Percentiles rank a stretch among this genome's conserved stretches.
phyloP scores from a whole-genome alignment of 2,113 vertebrate species.

The Anhinga rufa region DNA sequence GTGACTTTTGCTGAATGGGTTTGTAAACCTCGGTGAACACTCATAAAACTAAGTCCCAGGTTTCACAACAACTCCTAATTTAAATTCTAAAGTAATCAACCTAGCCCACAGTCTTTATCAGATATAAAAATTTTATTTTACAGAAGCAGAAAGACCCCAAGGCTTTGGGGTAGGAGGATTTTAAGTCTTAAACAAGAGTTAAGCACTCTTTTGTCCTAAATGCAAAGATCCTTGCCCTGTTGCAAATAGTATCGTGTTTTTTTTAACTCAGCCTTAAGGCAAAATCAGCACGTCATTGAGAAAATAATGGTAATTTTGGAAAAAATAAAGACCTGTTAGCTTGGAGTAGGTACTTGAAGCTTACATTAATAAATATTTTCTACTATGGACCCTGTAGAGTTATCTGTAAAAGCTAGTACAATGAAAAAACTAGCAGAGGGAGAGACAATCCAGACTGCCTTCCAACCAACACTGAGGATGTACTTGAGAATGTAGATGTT shows the following conservation, averaged over 20 bases:
- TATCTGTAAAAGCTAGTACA: neutral
- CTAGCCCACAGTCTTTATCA: neutral
- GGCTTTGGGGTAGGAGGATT: neutral
- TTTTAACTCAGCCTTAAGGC: neutral
- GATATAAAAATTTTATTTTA: neutral
- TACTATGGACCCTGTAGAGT: neutral
- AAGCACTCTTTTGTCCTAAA: neutral
- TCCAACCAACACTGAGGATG: neutral
- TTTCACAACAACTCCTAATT: neutral
- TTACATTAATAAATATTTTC: neutral
- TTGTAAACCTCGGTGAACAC: slow-evolving; percentile 21
- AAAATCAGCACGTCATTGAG: neutral
- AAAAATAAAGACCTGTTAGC: neutral
- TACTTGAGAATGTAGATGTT: neutral
- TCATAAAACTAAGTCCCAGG: slow-evolving; percentile 33
- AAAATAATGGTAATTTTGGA: neutral
- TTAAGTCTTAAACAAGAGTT: neutral
- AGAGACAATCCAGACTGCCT: neutral
- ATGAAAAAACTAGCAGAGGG: neutral
- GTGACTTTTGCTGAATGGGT: slow-evolving; percentile 24
- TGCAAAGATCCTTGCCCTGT: neutral
- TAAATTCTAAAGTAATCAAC: neutral
- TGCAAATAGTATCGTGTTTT: neutral
- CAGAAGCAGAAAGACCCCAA: neutral
- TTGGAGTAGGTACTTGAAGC: neutral